Base-by-base conservation (phyloP, 2,888 invertebrate genomes). In the Drosophila trichaetosa region DNA sequence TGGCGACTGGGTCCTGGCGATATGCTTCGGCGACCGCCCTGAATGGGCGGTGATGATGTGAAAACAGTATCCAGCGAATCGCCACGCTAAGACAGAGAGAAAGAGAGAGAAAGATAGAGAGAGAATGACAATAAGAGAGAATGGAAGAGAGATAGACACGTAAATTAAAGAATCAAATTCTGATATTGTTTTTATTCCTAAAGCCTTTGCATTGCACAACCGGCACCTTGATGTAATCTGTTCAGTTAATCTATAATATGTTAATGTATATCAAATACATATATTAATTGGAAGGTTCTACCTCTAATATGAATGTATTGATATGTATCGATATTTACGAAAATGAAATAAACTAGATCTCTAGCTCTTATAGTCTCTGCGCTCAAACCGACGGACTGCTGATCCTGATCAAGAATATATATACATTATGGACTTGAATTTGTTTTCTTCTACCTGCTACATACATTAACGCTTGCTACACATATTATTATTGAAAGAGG, bases 51-150 rank as follows among this genome's bases (percentile, higher is more conserved):
- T 18, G 95, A 95, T 59, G 95, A 94, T 53, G 95, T 94, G 76
- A 95, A 95, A 34, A 96, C 95, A 3, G 96, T 96, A 71, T 96
- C 95, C 74, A 95, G 91, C 0, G 96, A 96, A 90, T 95, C 95
- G 36, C 95, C 96, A 82, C 95, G 94, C 95, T 95, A 91, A 4
- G 2, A 31, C 1, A 69, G 69, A 34, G 13, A 11, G 0, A n/a
- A 10, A 36, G 10, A 6, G 18, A 16, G 16, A 27, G 3, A 24
- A 0, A 16, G 7, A 24, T 1, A 16, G 10, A 7, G 27, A 16
- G 2, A 27, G 3, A 24, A 3, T 21, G n/a, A 46, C 10, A 40
- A n/a, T n/a, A 18, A 21, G 42, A 21, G 4, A 46, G 2, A 46
- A 46, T 46, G 7, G 13, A 11, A 21, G 13, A 46, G 7, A 46